Evolutionary conservation across 2,888 invertebrate species (phyloP).

Genomic region (Petrophora chlorosata): DNA sequence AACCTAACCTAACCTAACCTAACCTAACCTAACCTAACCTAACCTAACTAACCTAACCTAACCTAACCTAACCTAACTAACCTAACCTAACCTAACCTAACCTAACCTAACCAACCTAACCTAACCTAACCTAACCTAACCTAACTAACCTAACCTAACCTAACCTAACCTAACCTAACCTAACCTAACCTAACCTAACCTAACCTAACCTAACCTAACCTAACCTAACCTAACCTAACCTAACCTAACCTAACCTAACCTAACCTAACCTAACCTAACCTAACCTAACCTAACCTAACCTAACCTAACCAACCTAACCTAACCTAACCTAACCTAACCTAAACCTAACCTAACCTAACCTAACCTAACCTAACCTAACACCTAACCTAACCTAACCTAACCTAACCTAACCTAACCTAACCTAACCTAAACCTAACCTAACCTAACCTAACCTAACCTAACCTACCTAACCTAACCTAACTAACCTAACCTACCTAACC

Average conservation of each 20-base stretch:
- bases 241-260: conserved; percentile 41
- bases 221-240: conserved; percentile 40
- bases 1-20: conserved; percentile 37
- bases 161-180: conserved; percentile 38
- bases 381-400: conserved; percentile 38
- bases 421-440: conserved; percentile 2
- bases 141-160: conserved; percentile 33
- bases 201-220: conserved; percentile 36
- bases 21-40: conserved; percentile 36
- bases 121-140: conserved; percentile 12
- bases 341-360: conserved; percentile 36
- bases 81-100: conserved; percentile 33
- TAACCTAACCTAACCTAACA: conserved; percentile 38
- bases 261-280: conserved; percentile 41
- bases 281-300: conserved; percentile 40
- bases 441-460: background rate
- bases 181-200: conserved; percentile 37
- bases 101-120: conserved; percentile 20
- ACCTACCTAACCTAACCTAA: too few species aligned
- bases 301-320: conserved; percentile 39
- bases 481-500: too few species aligned
- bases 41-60: conserved; percentile 34
- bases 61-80: conserved; percentile 33
- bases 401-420: conserved; percentile 28
- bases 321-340: conserved; percentile 37